Conservation (phyloP, 2,797 vertebrate species). For the Acanthurus tractus region DNA sequence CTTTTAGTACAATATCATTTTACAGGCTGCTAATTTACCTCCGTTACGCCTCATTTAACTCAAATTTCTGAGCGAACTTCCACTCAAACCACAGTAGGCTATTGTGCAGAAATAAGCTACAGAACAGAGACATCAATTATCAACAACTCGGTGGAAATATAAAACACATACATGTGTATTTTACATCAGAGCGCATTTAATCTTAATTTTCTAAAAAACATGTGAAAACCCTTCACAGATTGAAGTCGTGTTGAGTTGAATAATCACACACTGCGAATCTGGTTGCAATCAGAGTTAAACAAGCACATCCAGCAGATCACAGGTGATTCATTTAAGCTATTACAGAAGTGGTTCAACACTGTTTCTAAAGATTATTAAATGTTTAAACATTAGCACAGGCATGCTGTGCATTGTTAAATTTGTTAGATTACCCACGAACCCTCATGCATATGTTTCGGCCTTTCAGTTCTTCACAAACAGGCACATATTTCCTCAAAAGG, state of each 20-base stretch:
- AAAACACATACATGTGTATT: conserved; percentile 4
- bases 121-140: conserved; percentile 7
- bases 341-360: too few species aligned
- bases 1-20: conserved; percentile 19
- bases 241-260: background rate
- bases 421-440: too few species aligned
- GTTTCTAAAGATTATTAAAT: too few species aligned
- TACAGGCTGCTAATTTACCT: conserved; percentile 36
- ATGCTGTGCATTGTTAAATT: too few species aligned
- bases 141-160: conserved; percentile 3
- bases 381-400: too few species aligned
- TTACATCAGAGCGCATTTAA: background rate
- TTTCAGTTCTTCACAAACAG: too few species aligned
- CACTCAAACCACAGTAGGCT: conserved; percentile 1
- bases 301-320: background rate
- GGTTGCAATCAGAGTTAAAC: background rate
- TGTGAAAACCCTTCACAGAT: background rate
- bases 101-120: conserved; percentile 1
- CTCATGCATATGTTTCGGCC: too few species aligned
- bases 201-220: background rate
- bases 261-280: background rate
- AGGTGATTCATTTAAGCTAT: too few species aligned
- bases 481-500: too few species aligned
- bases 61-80: conserved; percentile 2
- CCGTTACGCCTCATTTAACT: conserved; percentile 27